Conservation (phyloP, 2,113 vertebrate species). For the Copsychus sechellarum region DNA sequence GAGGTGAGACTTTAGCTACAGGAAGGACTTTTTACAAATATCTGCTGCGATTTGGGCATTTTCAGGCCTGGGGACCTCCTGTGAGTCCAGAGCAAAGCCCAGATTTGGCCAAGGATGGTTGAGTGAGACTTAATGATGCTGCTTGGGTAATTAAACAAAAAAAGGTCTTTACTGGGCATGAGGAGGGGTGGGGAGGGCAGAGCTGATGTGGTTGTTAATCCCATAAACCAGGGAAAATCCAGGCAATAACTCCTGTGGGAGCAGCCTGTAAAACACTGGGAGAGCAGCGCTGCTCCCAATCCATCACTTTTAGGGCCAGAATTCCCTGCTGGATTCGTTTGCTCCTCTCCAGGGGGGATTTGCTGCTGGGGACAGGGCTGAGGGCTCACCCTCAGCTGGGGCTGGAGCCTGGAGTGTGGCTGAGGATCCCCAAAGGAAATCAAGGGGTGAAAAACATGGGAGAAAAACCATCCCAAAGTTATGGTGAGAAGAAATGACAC, state of each 20-base stretch:
- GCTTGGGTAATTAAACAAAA: background rate
- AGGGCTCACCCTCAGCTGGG: background rate
- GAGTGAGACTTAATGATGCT: background rate
- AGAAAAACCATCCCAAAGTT: background rate
- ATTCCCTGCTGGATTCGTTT: background rate
- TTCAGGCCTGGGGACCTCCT: background rate
- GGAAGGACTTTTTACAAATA: background rate
- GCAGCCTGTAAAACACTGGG: background rate
- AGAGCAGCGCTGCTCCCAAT: background rate
- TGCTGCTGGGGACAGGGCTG: background rate
- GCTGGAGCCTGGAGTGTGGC: background rate
- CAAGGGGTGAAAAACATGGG: background rate
- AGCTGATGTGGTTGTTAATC: background rate
- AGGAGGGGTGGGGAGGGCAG: background rate
- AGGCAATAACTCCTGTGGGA: background rate
- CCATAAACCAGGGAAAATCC: background rate
- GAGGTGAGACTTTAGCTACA: background rate
- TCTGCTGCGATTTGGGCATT: rapidly evolving
- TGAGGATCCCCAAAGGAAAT: rapidly evolving
- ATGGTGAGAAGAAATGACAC: rapidly evolving
- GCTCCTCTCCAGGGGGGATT: background rate
- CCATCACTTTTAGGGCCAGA: background rate
- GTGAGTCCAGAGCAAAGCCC: background rate
- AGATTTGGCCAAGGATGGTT: rapidly evolving
- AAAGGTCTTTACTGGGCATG: background rate